phyloP scores from a whole-genome alignment of 2,888 invertebrate species.

The Andrena trimmerana region DNA sequence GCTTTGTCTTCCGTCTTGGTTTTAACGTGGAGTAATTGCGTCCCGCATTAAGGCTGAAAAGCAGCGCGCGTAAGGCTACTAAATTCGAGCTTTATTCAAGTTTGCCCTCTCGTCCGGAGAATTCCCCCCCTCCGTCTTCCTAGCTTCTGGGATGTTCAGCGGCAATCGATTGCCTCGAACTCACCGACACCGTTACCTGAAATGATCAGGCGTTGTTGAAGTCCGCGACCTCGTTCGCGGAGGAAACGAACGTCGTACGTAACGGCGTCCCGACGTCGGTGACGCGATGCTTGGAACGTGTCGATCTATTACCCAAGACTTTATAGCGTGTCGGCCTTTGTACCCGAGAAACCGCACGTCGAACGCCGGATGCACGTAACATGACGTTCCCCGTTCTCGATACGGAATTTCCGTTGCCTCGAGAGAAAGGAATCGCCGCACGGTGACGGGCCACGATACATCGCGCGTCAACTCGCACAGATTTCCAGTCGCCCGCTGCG shows the following conservation, averaged over 20 bases:
- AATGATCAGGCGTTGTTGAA: not conserved
- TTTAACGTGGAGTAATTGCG: not conserved
- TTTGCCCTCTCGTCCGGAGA: too few species aligned
- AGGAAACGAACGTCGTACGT: slow-evolving; percentile 21
- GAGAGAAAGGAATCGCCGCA: not conserved
- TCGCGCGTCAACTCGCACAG: slow-evolving; percentile 1
- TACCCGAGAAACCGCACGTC: slow-evolving; percentile 16
- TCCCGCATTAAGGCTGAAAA: not conserved
- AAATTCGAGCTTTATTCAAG: too few species aligned
- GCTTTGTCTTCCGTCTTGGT: slow-evolving; percentile 2
- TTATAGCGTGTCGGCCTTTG: slow-evolving; percentile 36
- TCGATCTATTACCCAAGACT: slow-evolving; percentile 40
- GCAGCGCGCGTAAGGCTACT: not conserved
- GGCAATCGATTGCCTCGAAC: too few species aligned
- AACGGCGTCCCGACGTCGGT: slow-evolving; percentile 28
- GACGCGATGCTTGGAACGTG: slow-evolving; percentile 29
- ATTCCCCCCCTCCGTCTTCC: too few species aligned
- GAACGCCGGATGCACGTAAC: slow-evolving; percentile 38
- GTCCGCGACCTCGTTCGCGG: slow-evolving; percentile 3
- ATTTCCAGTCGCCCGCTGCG: not conserved
- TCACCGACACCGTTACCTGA: too few species aligned
- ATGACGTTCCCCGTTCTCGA: slow-evolving; percentile 28
- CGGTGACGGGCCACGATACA: slow-evolving; percentile 5
- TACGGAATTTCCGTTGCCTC: slow-evolving; percentile 6
- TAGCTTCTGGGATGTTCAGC: too few species aligned